Evolutionary conservation across 92 coral and sea anemone species (phyloP).

Genomic region (Siderastrea radians): DNA sequence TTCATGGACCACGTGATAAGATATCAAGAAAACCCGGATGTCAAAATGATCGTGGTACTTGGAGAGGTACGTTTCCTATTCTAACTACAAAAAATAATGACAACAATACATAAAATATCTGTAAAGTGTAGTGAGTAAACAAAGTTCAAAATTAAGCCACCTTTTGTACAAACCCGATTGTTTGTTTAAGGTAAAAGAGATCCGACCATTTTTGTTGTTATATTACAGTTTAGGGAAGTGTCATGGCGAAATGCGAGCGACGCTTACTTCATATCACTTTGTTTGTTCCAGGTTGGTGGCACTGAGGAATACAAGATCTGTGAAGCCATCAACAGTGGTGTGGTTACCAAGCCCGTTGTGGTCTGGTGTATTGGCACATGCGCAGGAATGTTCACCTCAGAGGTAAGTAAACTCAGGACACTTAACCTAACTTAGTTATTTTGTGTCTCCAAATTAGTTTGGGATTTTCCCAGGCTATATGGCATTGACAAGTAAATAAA

Average conservation of each 20-base stretch:
- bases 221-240: no score
- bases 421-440: neutral
- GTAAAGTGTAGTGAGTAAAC: no score
- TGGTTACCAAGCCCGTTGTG: slow-evolving; percentile 88
- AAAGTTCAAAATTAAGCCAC: no score
- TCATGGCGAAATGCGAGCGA: no score
- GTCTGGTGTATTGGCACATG: slow-evolving; percentile 99
- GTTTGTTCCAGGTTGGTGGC: slow-evolving; percentile 86
- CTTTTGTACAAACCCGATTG: no score
- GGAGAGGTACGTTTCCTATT: slow-evolving; percentile 82
- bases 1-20: slow-evolving; percentile 90
- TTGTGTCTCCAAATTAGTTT: neutral
- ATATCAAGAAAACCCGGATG: slow-evolving; percentile 93
- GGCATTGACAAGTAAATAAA: no score
- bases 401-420: slow-evolving; percentile 63
- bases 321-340: slow-evolving; percentile 87
- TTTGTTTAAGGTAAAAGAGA: no score
- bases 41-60: slow-evolving; percentile 93
- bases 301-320: slow-evolving; percentile 95
- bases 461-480: no score
- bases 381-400: slow-evolving; percentile 98
- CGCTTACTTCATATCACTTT: neutral
- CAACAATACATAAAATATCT: no score
- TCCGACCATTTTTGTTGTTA: no score
- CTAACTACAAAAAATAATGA: neutral